Percentiles rank a stretch among this genome's conserved stretches.
These are phyloP conservation scores for Schizaphis graminum DNA, from an alignment of 2,888 invertebrate genomes.

Conservation along the genomic window DNA sequence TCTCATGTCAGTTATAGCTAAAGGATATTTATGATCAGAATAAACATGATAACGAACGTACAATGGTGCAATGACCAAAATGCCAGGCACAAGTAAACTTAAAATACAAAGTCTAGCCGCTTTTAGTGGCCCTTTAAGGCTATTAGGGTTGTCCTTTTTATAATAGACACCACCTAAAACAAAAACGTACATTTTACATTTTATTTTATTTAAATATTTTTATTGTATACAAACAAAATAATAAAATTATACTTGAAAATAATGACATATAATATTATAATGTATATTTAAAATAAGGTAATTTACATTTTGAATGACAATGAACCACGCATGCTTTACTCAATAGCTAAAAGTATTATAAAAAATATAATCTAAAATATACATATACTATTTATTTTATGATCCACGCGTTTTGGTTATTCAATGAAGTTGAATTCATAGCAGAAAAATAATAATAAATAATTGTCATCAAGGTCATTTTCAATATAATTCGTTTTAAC, in stretches of 20 bases:
- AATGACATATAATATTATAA: neutral
- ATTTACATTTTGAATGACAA: neutral
- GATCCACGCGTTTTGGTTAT: neutral
- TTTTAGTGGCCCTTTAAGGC: slow-evolving; percentile 72
- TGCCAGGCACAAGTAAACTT: slow-evolving; percentile 78
- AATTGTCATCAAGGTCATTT: slow-evolving; percentile 55
- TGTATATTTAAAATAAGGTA: neutral
- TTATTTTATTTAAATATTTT: neutral
- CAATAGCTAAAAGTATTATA: neutral
- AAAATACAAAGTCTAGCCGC: slow-evolving; percentile 77
- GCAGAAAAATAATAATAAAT: slow-evolving; percentile 18
- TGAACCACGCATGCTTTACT: neutral
- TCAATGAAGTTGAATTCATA: slow-evolving; percentile 18
- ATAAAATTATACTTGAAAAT: neutral
- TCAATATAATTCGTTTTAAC: slow-evolving; percentile 47
- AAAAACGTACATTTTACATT: neutral
- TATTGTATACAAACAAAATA: too few relatives aligned
- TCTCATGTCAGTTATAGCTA: slow-evolving; percentile 83
- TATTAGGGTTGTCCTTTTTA: slow-evolving; percentile 62
- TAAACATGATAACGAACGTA: slow-evolving; percentile 81
- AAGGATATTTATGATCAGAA: slow-evolving; percentile 80
- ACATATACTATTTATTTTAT: neutral
- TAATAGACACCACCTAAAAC: slow-evolving; percentile 64
- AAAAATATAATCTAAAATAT: neutral
- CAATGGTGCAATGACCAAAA: slow-evolving; percentile 78